These are phyloP conservation scores for Gastrophryne carolinensis DNA, from an alignment of 2,797 vertebrate species.

Conservation along the genomic window DNA sequence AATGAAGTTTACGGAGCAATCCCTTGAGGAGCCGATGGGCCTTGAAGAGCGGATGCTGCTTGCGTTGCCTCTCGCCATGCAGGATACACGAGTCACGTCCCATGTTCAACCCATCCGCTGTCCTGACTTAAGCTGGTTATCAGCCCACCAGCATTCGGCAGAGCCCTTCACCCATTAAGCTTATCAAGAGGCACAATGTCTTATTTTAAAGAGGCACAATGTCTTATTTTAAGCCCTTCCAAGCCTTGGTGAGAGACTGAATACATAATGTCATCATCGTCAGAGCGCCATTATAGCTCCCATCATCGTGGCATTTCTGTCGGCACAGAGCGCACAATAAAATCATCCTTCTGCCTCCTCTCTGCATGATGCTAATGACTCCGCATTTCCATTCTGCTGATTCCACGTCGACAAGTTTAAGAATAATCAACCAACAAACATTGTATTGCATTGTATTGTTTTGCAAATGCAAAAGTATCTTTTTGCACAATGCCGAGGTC, in stretches of 20 bases:
- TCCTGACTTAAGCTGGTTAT: neutral
- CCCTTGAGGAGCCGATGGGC: no score
- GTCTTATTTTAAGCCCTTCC: neutral
- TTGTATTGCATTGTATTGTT: neutral
- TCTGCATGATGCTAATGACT: constrained; percentile 33
- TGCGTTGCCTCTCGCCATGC: no score
- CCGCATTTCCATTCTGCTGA: constrained; percentile 26
- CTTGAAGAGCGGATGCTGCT: no score
- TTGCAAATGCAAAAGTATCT: neutral
- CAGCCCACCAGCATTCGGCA: neutral
- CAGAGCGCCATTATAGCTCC: constrained; percentile 12
- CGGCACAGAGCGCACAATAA: constrained; percentile 5
- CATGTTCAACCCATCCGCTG: no score
- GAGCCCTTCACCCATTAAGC: neutral
- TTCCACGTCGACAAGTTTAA: constrained; percentile 26
- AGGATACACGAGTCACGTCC: no score
- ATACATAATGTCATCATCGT: neutral
- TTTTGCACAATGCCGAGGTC: neutral
- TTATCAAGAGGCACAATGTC: neutral
- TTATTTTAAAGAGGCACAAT: no score
- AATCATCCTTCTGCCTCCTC: constrained; percentile 30
- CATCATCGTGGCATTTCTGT: constrained; percentile 21
- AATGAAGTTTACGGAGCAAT: no score
- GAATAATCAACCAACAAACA: constrained; percentile 19
- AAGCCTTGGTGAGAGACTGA: neutral